A percentile compares a stretch with the other conserved stretches of the same genome.
These are phyloP conservation scores for Leptogaster cylindrica DNA, from an alignment of 2,888 invertebrate genomes.

Conservation along the genomic window DNA sequence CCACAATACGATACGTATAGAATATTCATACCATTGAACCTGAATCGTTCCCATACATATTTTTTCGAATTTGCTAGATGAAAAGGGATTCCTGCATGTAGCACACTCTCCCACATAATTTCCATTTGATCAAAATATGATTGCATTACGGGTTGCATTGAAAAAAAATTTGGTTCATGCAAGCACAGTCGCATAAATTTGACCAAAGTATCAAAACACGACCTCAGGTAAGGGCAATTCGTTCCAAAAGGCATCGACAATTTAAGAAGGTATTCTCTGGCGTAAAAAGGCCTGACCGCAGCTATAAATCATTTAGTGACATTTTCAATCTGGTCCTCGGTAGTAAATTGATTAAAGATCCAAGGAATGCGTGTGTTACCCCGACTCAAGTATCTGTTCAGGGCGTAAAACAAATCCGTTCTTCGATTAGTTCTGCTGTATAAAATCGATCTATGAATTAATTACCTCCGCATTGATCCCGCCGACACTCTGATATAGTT, in stretches of 20 bases:
- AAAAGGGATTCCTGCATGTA: too few relatives aligned
- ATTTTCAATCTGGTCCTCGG: constrained; percentile 20
- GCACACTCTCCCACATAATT: too few relatives aligned
- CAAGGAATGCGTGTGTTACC: not conserved
- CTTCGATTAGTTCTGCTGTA: constrained; percentile 39
- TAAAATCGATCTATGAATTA: constrained; percentile 44
- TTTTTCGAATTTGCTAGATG: too few relatives aligned
- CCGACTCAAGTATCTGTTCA: not conserved
- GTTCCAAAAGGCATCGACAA: constrained; percentile 1
- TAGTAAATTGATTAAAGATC: constrained; percentile 31
- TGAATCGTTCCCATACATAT: too few relatives aligned
- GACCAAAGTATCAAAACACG: constrained; percentile 14
- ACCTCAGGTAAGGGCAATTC: constrained; percentile 8
- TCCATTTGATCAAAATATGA: too few relatives aligned
- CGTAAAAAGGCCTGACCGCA: constrained; percentile 5
- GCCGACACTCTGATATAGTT: constrained; percentile 30
- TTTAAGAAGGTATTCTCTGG: constrained; percentile 7
- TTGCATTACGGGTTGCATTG: too few relatives aligned
- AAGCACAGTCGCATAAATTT: too few relatives aligned
- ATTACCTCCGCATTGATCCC: constrained; percentile 39
- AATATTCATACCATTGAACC: too few relatives aligned
- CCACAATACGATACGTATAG: too few relatives aligned
- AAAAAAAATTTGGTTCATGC: too few relatives aligned
- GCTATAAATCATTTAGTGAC: constrained; percentile 30
- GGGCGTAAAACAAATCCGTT: not conserved